Percentiles rank a stretch among this genome's conserved stretches.
phyloP scores from a whole-genome alignment of 2,888 invertebrate genomes.

The Caenorhabditis sp. region DNA sequence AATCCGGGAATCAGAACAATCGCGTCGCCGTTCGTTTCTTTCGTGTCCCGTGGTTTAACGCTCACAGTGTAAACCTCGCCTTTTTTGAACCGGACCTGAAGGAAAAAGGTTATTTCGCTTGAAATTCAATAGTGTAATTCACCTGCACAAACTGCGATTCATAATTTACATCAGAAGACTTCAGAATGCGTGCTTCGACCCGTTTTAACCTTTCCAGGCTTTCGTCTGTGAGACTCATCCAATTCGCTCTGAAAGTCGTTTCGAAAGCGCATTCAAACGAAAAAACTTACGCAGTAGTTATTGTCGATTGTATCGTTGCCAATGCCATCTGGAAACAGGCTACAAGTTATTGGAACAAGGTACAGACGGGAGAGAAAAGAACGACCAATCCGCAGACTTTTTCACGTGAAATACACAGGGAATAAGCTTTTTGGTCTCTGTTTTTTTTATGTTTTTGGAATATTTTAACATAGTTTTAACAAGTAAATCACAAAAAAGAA shows the following conservation, averaged over 20 bases:
- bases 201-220: conserved; percentile 3
- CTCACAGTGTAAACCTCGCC: conserved; percentile 64
- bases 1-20: conserved; percentile 93
- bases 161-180: conserved; percentile 31
- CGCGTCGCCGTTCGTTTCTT: conserved; percentile 81
- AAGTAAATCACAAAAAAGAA: too few species aligned
- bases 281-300: conserved; percentile 22
- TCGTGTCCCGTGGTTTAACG: conserved; percentile 23
- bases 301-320: conserved; percentile 1
- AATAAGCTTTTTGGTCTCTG: conserved; percentile 6
- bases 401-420: conserved; percentile 16
- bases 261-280: neutral
- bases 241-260: conserved; percentile 22
- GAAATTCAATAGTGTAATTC: neutral
- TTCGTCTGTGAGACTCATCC: conserved; percentile 42
- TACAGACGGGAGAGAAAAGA: conserved; percentile 6
- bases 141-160: conserved; percentile 56
- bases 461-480: too few species aligned
- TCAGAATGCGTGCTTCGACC: conserved; percentile 55
- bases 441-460: neutral
- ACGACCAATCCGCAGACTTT: neutral
- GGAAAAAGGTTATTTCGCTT: neutral
- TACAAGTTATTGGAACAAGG: conserved; percentile 6
- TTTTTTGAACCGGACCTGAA: conserved; percentile 63
- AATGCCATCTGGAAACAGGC: conserved; percentile 27